A percentile compares a stretch with the other conserved stretches of the same genome.
phyloP scores from a whole-genome alignment of 2,888 invertebrate genomes.

The Spodoptera picta region DNA sequence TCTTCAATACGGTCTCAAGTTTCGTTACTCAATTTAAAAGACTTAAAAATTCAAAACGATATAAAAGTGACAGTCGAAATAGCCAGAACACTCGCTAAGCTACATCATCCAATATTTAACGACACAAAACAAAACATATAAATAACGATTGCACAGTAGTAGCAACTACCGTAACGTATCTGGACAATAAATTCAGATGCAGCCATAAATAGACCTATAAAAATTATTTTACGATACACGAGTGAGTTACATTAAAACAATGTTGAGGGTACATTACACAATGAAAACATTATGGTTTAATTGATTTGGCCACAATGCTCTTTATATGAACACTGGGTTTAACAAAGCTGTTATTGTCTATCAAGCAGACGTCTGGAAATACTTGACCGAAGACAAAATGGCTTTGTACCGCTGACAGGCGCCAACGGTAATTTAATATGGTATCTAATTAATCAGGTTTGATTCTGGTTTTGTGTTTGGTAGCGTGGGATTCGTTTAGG shows the following conservation, averaged over 20 bases:
- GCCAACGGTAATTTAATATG: conserved; percentile 83
- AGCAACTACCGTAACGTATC: conserved; percentile 84
- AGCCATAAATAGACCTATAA: conserved; percentile 86
- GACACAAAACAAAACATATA: conserved; percentile 72
- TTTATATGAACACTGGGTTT: conserved; percentile 67
- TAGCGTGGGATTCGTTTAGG: conserved; percentile 38
- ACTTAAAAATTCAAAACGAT: conserved; percentile 2
- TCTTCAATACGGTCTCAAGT: background rate
- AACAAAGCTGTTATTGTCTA: conserved; percentile 87
- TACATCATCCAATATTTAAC: conserved; percentile 54
- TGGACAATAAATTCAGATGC: conserved; percentile 81
- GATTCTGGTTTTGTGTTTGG: conserved; percentile 55
- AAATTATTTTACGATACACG: conserved; percentile 85
- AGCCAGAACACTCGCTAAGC: conserved; percentile 17
- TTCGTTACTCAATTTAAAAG: conserved; percentile 2
- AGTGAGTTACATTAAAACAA: conserved; percentile 87
- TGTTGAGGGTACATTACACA: conserved; percentile 83
- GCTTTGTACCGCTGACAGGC: conserved; percentile 85
- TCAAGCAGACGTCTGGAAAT: conserved; percentile 85
- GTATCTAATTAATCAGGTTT: conserved; percentile 56
- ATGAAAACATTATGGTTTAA: conserved; percentile 86
- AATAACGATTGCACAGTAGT: conserved; percentile 70
- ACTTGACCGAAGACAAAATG: conserved; percentile 88
- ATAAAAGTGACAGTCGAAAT: conserved; percentile 24
- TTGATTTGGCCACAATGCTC: conserved; percentile 86